Conservation (phyloP, 2,113 vertebrate genomes). For the Apistogramma diplotaenia region DNA sequence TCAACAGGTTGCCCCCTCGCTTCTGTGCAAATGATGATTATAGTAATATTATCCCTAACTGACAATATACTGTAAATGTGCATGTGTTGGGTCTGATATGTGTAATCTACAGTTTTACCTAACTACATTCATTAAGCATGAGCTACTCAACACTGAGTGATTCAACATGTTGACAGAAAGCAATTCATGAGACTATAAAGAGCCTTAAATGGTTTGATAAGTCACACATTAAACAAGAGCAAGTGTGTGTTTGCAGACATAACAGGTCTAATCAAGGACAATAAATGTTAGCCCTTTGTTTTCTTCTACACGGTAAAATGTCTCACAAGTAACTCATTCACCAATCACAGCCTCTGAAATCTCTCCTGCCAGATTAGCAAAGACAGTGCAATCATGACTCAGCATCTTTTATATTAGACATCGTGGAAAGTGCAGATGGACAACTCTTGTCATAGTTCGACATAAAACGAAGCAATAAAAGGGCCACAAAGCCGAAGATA, state of each 20-base stretch:
- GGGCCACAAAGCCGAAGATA: background rate
- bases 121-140: background rate
- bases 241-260: background rate
- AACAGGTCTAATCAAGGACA: too few species aligned
- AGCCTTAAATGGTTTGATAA: background rate
- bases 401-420: background rate
- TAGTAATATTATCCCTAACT: rapidly evolving
- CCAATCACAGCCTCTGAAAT: background rate
- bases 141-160: background rate
- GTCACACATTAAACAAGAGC: background rate
- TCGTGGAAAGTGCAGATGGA: background rate
- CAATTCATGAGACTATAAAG: background rate
- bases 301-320: background rate
- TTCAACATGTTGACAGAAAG: background rate
- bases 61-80: background rate
- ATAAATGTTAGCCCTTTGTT: background rate
- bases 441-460: background rate
- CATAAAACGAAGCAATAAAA: background rate
- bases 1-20: background rate
- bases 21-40: background rate
- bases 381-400: background rate
- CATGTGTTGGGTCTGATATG: background rate
- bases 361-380: background rate
- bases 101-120: background rate
- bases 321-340: conserved; percentile 13